Conservation (phyloP, 2,888 invertebrate species). For the Volucella bombylans region DNA sequence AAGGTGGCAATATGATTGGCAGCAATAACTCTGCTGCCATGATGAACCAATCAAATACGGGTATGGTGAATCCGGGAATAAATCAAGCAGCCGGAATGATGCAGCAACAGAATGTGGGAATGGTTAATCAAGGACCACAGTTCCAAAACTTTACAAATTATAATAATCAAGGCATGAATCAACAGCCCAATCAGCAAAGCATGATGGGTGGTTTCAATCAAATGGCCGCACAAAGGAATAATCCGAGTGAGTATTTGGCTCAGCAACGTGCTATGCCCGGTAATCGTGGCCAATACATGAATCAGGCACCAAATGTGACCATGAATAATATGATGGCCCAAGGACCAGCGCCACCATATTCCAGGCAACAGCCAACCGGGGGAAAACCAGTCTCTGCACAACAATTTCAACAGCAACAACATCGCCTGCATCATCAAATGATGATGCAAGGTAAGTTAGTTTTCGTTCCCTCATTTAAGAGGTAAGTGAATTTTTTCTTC, state of each 20-base stretch:
- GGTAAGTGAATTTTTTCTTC: constrained; percentile 7
- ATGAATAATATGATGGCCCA: constrained; percentile 86
- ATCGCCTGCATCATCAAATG: constrained; percentile 88
- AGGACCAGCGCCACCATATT: constrained; percentile 91
- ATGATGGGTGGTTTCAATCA: constrained; percentile 82
- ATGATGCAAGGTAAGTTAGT: constrained; percentile 84
- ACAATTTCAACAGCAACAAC: constrained; percentile 81
- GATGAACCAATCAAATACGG: constrained; percentile 76
- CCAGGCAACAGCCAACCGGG: constrained; percentile 83
- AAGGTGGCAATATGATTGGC: constrained; percentile 79
- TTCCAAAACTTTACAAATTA: constrained; percentile 86
- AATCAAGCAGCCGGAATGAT: constrained; percentile 78
- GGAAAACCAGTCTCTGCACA: constrained; percentile 80
- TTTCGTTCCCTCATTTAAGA: constrained; percentile 78
- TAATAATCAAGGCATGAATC: constrained; percentile 83
- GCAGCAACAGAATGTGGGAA: constrained; percentile 79
- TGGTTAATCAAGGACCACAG: constrained; percentile 81
- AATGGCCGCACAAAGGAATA: constrained; percentile 80
- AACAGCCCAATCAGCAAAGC: constrained; percentile 80
- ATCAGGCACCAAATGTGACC: constrained; percentile 91
- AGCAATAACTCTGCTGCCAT: constrained; percentile 74
- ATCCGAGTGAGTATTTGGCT: constrained; percentile 80
- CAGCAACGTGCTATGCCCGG: constrained; percentile 79
- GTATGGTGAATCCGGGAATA: constrained; percentile 77
- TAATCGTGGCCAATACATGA: constrained; percentile 82